Evolutionary conservation across 2,113 vertebrate genomes (phyloP).

Genomic region (Clupea harengus): DNA sequence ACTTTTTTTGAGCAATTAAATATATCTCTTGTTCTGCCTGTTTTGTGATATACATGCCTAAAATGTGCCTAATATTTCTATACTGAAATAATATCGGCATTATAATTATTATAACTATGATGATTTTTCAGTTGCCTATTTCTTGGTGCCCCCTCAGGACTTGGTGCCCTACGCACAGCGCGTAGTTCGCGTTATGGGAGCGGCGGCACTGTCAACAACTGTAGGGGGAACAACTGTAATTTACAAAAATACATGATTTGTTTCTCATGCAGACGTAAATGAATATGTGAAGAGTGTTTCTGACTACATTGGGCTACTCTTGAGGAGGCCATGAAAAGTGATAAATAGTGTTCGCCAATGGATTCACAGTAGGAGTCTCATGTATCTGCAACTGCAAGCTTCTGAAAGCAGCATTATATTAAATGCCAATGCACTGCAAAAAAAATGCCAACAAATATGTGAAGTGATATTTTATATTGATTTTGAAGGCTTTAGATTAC

Average conservation of each 20-base stretch:
- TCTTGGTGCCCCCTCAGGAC: no score
- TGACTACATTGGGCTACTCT: not conserved
- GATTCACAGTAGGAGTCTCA: not conserved
- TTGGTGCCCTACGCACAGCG: no score
- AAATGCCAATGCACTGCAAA: not conserved
- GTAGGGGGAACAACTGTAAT: not conserved
- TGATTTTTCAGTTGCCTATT: no score
- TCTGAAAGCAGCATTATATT: not conserved
- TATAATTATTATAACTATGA: no score
- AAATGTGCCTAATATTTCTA: no score
- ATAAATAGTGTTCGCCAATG: not conserved
- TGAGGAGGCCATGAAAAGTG: not conserved
- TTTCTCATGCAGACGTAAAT: not conserved
- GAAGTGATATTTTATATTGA: constrained; percentile 4
- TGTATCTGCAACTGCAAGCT: not conserved
- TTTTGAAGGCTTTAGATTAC: not conserved
- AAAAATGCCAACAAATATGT: not conserved
- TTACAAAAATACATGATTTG: not conserved
- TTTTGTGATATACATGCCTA: no score
- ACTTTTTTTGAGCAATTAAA: no score
- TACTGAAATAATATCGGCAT: no score
- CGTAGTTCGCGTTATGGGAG: no score
- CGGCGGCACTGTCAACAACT: no score
- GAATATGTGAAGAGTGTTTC: not conserved
- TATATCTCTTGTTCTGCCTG: no score